Percentiles rank a stretch among this genome's conserved stretches.
phyloP scores from a whole-genome alignment of 2,888 invertebrate genomes.

The Eupithecia centaureata region DNA sequence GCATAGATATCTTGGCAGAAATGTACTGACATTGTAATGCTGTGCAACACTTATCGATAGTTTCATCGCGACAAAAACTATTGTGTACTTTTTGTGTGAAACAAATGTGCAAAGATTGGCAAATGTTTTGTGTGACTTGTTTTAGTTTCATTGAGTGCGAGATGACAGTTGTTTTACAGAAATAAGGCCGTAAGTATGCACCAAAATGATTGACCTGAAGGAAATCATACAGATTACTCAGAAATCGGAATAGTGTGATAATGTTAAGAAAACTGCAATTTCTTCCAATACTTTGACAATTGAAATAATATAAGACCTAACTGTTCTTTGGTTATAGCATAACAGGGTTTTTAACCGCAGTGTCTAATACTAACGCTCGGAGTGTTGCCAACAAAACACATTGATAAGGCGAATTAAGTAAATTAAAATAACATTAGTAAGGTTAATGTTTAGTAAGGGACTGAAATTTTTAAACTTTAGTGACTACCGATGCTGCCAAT shows the following conservation, averaged over 20 bases:
- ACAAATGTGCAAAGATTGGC: neutral
- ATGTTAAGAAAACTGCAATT: neutral
- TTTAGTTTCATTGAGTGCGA: neutral
- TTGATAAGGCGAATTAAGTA: neutral
- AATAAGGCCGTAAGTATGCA: neutral
- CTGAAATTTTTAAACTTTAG: neutral
- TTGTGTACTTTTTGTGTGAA: conserved; percentile 1
- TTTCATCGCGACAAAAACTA: neutral
- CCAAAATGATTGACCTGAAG: neutral
- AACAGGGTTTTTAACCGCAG: conserved; percentile 3
- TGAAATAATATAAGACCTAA: neutral
- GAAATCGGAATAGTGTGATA: neutral
- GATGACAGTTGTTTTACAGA: neutral
- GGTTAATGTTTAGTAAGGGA: conserved; percentile 8
- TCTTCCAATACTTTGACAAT: neutral
- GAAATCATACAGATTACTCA: neutral
- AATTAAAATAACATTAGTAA: conserved; percentile 4
- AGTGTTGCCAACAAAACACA: conserved; percentile 2
- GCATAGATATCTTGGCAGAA: neutral
- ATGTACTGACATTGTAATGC: neutral
- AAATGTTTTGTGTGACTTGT: conserved; percentile 2
- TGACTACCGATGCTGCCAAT: neutral
- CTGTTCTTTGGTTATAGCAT: neutral
- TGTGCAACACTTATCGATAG: neutral
- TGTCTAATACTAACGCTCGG: neutral